These are phyloP conservation scores for Paedocypris sp. DNA, from an alignment of 2,113 vertebrate genomes.

Conservation along the genomic window DNA sequence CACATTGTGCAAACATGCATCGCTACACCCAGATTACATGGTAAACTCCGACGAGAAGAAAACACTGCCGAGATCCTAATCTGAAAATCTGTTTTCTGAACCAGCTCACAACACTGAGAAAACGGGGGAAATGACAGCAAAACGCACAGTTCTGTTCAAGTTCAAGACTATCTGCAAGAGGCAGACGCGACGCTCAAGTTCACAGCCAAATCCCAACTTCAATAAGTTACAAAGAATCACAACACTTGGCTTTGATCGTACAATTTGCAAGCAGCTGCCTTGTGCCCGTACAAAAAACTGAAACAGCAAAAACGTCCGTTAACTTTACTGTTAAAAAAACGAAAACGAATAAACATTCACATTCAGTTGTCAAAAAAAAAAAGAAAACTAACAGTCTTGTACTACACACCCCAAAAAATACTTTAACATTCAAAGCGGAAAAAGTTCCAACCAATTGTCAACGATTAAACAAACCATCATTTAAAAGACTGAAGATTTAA, in stretches of 20 bases:
- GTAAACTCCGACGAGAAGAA: conserved; percentile 15
- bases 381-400: background rate
- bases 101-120: conserved; percentile 39
- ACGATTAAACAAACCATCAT: no score
- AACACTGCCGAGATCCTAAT: conserved; percentile 40
- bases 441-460: no score
- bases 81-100: conserved; percentile 39
- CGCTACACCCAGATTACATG: background rate
- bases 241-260: conserved; percentile 9
- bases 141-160: conserved; percentile 19
- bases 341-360: background rate
- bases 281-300: background rate
- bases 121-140: conserved; percentile 51
- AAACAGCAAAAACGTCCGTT: background rate
- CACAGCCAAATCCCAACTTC: conserved; percentile 44
- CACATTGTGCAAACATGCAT: background rate
- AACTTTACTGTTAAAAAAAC: background rate
- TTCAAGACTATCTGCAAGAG: conserved; percentile 11
- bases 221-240: conserved; percentile 31
- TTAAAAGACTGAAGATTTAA: conserved; percentile 2
- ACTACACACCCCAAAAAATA: background rate
- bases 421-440: conserved; percentile 1
- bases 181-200: conserved; percentile 38
- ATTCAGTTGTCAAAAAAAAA: background rate
- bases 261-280: conserved; percentile 22